Base-by-base conservation (phyloP, 2,113 vertebrate genomes). In the Chionis minor region DNA sequence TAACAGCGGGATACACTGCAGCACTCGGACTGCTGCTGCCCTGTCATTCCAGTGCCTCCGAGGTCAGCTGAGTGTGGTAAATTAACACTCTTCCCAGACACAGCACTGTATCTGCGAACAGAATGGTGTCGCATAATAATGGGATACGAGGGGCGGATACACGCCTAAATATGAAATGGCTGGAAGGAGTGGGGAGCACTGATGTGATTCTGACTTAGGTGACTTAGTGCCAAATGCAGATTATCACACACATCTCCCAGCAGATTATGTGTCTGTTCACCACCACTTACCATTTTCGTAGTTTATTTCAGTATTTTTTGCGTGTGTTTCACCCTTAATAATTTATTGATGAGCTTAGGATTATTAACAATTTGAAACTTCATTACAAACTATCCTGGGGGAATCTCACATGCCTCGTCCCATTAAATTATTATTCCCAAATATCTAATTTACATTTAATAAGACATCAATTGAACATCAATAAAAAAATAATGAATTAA, bases 381-480 rank as follows among this genome's bases (percentile, higher is more conserved):
- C 85, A 96, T 97, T 95, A 96, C 77, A 89, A 79, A 42, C 55
- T 85, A 71, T 83, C 95, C 92, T 89, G 59, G 12, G 92, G 94
- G 91, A 95, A 79, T 94, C 73, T 75, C 56, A 90, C 93, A 94
- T 96, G 92, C 87, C 28, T 86, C 33, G 3, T 87, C 80, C 67
- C 77, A 84, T 83, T 94, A 95, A 82, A 93, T 95, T 97, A 97
- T 94, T 96, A 96, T 96, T 94, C 92, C 82, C 89, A 92, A 97
- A 86, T 89, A 96, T 52, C 92, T 91, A 93, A 96, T 97, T 96
- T 94, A 96, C 92, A 91, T 92, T 95, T 96, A 93, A 93, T 93
- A 93, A 96, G 92, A 92, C 93, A 96, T 97, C 96, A 94, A 92
- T 80, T 54, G 93, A 94, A 91, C 77, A 94, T 85, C 90, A 95